Percentiles rank a stretch among this genome's conserved stretches.
Evolutionary conservation across 2,888 invertebrate genomes (phyloP).

Genomic region (Loripinus fragilis): DNA sequence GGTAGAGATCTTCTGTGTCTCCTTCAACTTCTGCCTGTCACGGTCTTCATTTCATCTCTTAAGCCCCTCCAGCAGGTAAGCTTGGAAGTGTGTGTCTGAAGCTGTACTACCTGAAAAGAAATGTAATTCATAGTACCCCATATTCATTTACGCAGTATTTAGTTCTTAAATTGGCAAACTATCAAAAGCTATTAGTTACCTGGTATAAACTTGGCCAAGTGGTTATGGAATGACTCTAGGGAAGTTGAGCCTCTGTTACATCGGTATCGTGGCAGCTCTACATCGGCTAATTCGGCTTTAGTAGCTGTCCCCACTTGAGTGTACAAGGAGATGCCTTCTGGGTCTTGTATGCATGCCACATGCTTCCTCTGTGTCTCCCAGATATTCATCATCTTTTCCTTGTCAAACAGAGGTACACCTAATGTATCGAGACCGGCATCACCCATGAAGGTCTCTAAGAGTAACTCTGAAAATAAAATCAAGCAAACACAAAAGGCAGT

Average conservation of each 20-base stretch:
- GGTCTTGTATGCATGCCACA: constrained; percentile 59
- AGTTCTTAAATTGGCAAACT: neutral
- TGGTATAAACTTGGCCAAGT: constrained; percentile 58
- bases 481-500: no score
- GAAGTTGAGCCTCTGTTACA: constrained; percentile 60
- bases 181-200: constrained; percentile 22
- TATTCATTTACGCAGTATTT: neutral
- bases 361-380: constrained; percentile 54
- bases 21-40: neutral
- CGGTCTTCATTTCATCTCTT: constrained; percentile 59
- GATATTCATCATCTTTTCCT: constrained; percentile 16
- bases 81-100: constrained; percentile 56
- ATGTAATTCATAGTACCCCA: neutral
- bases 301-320: constrained; percentile 41
- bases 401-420: constrained; percentile 51
- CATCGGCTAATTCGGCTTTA: constrained; percentile 39
- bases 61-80: constrained; percentile 57
- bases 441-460: constrained; percentile 32
- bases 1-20: neutral
- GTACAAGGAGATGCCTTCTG: constrained; percentile 44
- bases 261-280: constrained; percentile 46
- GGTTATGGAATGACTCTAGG: constrained; percentile 61
- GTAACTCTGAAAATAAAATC: neutral
- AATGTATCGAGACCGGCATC: constrained; percentile 45
- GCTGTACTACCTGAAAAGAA: constrained; percentile 50